phyloP scores from a whole-genome alignment of 2,888 invertebrate species.

The Clivina fossor region DNA sequence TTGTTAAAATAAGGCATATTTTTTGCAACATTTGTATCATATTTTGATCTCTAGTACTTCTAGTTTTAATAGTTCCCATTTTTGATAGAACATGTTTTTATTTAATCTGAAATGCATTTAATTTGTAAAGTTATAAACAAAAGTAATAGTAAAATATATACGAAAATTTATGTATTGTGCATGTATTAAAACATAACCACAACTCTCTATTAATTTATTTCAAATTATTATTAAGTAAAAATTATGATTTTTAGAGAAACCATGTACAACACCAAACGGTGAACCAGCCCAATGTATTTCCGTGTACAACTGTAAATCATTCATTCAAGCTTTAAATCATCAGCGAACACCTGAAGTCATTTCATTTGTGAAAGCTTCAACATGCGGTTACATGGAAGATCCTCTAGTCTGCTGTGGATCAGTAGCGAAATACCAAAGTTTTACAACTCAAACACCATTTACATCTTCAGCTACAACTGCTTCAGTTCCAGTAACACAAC shows the following conservation, averaged over 20 bases:
- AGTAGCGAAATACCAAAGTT: constrained; percentile 36
- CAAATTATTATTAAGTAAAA: not conserved
- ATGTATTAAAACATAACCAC: not conserved
- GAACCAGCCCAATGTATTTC: constrained; percentile 54
- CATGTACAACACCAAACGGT: constrained; percentile 56
- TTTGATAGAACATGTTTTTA: too few species aligned
- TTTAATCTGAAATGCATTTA: too few species aligned
- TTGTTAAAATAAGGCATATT: too few species aligned
- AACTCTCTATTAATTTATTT: not conserved
- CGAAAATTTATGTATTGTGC: constrained; percentile 7
- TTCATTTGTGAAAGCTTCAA: constrained; percentile 55
- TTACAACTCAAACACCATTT: constrained; percentile 6
- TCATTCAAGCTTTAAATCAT: constrained; percentile 52
- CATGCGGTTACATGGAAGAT: constrained; percentile 57
- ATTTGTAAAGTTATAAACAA: too few species aligned
- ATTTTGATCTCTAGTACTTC: too few species aligned
- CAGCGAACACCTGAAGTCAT: constrained; percentile 44
- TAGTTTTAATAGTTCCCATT: too few species aligned
- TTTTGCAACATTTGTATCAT: too few species aligned
- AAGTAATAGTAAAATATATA: too few species aligned
- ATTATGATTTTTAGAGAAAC: constrained; percentile 1
- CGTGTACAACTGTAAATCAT: constrained; percentile 54
- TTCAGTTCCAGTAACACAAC: not conserved
- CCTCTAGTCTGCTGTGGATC: constrained; percentile 60
- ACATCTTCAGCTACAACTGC: constrained; percentile 1